phyloP scores from a whole-genome alignment of 2,888 invertebrate genomes.

The Lycaena phlaeas region DNA sequence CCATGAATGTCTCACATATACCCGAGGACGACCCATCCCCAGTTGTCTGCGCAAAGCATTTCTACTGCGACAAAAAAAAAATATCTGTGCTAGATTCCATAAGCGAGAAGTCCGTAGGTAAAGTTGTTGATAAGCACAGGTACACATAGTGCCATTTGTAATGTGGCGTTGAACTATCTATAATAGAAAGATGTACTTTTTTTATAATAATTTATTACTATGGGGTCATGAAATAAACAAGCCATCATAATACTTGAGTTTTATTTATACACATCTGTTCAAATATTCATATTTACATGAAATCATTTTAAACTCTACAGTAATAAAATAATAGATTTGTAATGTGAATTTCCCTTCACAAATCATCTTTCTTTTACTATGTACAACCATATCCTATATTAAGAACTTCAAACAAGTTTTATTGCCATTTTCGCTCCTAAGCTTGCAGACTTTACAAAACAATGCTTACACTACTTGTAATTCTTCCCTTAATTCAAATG shows the following conservation, averaged over 20 bases:
- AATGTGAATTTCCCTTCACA: constrained; percentile 23
- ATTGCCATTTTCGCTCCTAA: constrained; percentile 5
- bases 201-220: neutral
- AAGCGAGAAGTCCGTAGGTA: too few relatives aligned
- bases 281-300: constrained; percentile 55
- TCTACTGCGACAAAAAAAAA: too few relatives aligned
- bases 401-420: constrained; percentile 4
- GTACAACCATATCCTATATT: constrained; percentile 23
- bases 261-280: constrained; percentile 56
- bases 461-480: constrained; percentile 5
- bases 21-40: too few relatives aligned
- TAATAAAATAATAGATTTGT: constrained; percentile 50
- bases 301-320: constrained; percentile 44
- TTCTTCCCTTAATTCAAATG: neutral
- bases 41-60: too few relatives aligned
- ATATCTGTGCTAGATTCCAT: too few relatives aligned
- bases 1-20: too few relatives aligned
- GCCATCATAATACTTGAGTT: constrained; percentile 30
- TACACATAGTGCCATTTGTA: too few relatives aligned
- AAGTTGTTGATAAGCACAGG: too few relatives aligned
- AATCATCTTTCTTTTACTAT: constrained; percentile 19
- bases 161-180: too few relatives aligned
- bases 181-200: too few relatives aligned
- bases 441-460: constrained; percentile 5
- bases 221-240: constrained; percentile 19